These are phyloP conservation scores for Sipha flava DNA, from an alignment of 1,140 invertebrate genomes.

Conservation along the genomic window DNA sequence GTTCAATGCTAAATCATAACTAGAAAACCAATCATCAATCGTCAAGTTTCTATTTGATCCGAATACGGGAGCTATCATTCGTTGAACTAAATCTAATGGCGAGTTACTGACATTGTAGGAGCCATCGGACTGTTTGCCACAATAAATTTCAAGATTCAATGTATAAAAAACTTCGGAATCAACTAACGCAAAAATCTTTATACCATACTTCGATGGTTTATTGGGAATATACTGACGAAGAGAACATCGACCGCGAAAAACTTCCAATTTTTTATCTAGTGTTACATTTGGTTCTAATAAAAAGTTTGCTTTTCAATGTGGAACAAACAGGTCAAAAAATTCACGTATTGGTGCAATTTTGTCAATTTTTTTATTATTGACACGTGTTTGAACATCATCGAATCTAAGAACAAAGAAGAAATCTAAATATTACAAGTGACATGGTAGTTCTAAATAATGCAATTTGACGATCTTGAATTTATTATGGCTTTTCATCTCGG, in stretches of 20 bases:
- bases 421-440: no score
- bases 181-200: conserved; percentile 43
- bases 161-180: conserved; percentile 41
- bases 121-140: conserved; percentile 40
- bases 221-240: conserved; percentile 38
- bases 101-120: conserved; percentile 39
- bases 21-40: conserved; percentile 2
- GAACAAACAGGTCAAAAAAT: no score
- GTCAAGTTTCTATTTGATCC: conserved; percentile 39
- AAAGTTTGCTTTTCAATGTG: no score
- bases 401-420: no score
- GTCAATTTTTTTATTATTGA: no score
- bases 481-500: no score
- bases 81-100: conserved; percentile 36
- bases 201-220: conserved; percentile 43
- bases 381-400: no score
- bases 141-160: conserved; percentile 41
- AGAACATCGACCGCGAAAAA: conserved; percentile 42
- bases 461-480: no score
- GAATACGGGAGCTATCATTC: conserved; percentile 36
- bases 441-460: no score
- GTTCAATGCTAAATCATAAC: conserved; percentile 34
- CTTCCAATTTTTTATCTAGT: conserved; percentile 43
- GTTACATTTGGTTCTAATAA: no score
- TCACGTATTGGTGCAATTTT: no score